Evolutionary conservation across 2,888 invertebrate species (phyloP).

Genomic region (Chloromyia formosa): DNA sequence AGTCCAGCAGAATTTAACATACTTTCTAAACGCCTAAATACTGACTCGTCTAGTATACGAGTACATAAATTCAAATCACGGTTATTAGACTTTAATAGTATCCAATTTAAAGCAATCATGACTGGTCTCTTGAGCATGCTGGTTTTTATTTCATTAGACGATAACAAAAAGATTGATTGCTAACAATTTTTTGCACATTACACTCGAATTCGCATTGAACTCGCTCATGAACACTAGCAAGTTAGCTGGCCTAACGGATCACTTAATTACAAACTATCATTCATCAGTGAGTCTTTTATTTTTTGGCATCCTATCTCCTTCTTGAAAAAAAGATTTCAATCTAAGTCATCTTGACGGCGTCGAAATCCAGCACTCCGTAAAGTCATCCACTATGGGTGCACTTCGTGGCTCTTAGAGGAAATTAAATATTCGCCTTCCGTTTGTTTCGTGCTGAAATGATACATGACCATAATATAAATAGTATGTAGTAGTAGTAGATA

Average conservation of each 20-base stretch:
- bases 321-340: constrained; percentile 35
- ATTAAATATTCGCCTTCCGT: constrained; percentile 18
- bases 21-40: no score
- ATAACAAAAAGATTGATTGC: constrained; percentile 22
- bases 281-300: constrained; percentile 12
- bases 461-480: no score
- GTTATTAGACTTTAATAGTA: constrained; percentile 8
- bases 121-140: neutral
- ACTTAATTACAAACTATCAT: constrained; percentile 40
- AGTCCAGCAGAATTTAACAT: no score
- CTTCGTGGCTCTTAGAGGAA: neutral
- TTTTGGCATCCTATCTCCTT: neutral
- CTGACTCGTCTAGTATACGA: no score
- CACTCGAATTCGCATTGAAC: no score
- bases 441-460: neutral
- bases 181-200: neutral
- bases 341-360: constrained; percentile 10
- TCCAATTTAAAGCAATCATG: constrained; percentile 15
- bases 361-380: no score
- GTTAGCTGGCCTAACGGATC: constrained; percentile 14
- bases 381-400: neutral
- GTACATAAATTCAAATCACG: neutral
- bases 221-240: neutral
- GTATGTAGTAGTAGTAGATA: no score
- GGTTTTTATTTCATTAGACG: constrained; percentile 2